Evolutionary conservation across 2,797 vertebrate species (phyloP).

Genomic region (Atherinosoma microstoma): DNA sequence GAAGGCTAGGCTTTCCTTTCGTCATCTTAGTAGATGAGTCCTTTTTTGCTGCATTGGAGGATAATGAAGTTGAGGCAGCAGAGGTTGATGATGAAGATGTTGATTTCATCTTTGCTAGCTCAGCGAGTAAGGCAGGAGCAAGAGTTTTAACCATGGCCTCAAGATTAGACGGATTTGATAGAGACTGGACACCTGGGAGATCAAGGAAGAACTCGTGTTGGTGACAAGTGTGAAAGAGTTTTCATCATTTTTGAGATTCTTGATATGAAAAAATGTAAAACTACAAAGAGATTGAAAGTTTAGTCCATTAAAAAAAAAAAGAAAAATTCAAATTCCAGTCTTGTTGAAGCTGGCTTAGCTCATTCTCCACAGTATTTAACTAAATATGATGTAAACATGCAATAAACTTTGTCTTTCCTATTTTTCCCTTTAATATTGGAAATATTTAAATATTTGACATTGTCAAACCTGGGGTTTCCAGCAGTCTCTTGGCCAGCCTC

Average conservation of each 20-base stretch:
- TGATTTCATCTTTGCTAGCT: slow-evolving; percentile 85
- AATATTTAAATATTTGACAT: slow-evolving; percentile 16
- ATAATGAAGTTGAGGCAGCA: slow-evolving; percentile 15
- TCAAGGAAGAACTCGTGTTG: slow-evolving; percentile 11
- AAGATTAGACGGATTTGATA: slow-evolving; percentile 67
- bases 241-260: not conserved
- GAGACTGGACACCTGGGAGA: slow-evolving; percentile 60
- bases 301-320: not conserved
- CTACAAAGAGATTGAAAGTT: not conserved
- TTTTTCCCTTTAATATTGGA: not conserved
- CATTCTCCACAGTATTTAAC: not conserved
- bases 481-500: slow-evolving; percentile 77
- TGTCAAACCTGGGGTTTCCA: slow-evolving; percentile 79
- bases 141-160: slow-evolving; percentile 85
- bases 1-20: slow-evolving; percentile 4
- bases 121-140: slow-evolving; percentile 79
- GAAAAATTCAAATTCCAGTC: not conserved
- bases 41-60: slow-evolving; percentile 5
- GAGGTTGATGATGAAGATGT: slow-evolving; percentile 40
- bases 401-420: not conserved
- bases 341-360: not conserved
- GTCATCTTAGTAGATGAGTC: not conserved
- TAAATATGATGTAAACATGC: not conserved
- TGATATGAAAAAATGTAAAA: not conserved
- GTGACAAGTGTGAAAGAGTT: not conserved